A percentile compares a stretch with the other conserved stretches of the same genome.
These are phyloP conservation scores for Brachyhypopomus gauderio DNA, from an alignment of 2,113 vertebrate genomes.

Conservation along the genomic window DNA sequence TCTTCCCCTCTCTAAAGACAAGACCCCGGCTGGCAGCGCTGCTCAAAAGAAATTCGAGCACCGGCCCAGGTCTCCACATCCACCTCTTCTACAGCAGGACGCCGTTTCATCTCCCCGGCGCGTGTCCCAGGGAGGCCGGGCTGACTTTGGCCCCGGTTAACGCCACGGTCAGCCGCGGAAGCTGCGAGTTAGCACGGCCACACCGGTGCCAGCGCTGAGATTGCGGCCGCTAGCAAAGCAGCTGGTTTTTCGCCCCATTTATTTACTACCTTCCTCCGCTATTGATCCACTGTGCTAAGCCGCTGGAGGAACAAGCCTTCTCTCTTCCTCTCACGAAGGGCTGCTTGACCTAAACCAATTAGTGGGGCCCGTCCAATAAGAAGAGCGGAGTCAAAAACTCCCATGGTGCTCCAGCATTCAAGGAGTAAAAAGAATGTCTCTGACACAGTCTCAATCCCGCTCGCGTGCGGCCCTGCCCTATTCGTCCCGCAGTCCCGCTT, in stretches of 20 bases:
- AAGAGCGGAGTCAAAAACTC: constrained; percentile 47
- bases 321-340: constrained; percentile 45
- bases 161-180: constrained; percentile 36
- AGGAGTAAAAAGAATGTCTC: constrained; percentile 37
- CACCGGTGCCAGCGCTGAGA: constrained; percentile 58
- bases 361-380: constrained; percentile 54
- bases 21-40: constrained; percentile 67
- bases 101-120: constrained; percentile 53
- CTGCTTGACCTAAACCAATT: constrained; percentile 65
- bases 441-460: constrained; percentile 45
- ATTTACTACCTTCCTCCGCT: constrained; percentile 58
- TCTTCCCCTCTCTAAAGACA: constrained; percentile 71
- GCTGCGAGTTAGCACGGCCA: constrained; percentile 57
- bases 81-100: constrained; percentile 29
- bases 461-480: constrained; percentile 1
- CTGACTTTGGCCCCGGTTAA: constrained; percentile 57
- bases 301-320: constrained; percentile 52
- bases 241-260: constrained; percentile 61
- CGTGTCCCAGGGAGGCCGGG: constrained; percentile 68
- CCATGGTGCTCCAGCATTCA: constrained; percentile 35
- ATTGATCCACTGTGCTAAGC: constrained; percentile 61
- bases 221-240: constrained; percentile 62
- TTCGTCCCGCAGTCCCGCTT: constrained; percentile 39
- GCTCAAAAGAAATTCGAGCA: constrained; percentile 71
- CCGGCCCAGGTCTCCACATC: constrained; percentile 54